phyloP scores from a whole-genome alignment of 1,140 invertebrate genomes.

The Cyphomyrmex costatus region DNA sequence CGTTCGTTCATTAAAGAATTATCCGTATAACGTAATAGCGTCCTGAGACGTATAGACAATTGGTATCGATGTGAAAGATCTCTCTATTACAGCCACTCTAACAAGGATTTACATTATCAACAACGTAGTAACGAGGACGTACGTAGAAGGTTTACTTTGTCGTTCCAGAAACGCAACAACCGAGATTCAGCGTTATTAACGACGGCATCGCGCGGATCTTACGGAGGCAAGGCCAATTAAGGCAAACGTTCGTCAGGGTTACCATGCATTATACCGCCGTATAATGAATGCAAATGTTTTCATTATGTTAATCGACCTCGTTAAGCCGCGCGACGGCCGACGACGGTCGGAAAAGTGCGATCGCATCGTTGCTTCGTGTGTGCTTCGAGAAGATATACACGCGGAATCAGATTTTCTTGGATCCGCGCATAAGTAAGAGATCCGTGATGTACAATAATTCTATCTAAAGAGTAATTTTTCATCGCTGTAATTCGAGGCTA shows the following conservation, averaged over 20 bases:
- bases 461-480: neutral
- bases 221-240: slow-evolving; percentile 51
- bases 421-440: neutral
- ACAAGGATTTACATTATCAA: slow-evolving; percentile 21
- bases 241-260: slow-evolving; percentile 50
- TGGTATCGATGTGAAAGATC: slow-evolving; percentile 19
- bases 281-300: slow-evolving; percentile 63
- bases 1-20: neutral
- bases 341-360: slow-evolving; percentile 37
- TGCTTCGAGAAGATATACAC: neutral
- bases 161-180: slow-evolving; percentile 9
- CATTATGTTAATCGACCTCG: slow-evolving; percentile 57
- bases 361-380: slow-evolving; percentile 21
- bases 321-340: slow-evolving; percentile 40
- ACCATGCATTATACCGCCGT: slow-evolving; percentile 12
- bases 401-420: slow-evolving; percentile 25
- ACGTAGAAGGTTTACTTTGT: slow-evolving; percentile 9
- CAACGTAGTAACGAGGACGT: neutral
- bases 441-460: neutral
- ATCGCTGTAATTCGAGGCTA: neutral
- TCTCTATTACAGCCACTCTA: neutral
- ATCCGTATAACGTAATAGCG: neutral
- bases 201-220: slow-evolving; percentile 22
- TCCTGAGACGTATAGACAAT: neutral
- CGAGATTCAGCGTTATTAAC: slow-evolving; percentile 45